phyloP scores from a whole-genome alignment of 23 tunicate genomes.

The Corella eumyota region DNA sequence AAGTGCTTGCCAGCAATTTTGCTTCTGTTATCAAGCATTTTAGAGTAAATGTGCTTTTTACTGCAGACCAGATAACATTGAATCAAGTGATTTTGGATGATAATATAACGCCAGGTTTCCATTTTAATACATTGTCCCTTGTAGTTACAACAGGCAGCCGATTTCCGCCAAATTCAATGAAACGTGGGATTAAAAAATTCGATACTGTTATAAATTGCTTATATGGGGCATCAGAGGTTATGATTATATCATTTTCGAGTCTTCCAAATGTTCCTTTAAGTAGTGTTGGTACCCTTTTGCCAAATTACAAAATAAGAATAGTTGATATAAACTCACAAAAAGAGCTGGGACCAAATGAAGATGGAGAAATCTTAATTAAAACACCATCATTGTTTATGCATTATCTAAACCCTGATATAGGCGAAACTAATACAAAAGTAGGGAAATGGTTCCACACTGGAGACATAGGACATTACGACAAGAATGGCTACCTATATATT shows the following conservation, averaged over 20 bases:
- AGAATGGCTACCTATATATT: conserved; percentile 26
- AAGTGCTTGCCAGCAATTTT: too few species aligned
- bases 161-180: neutral
- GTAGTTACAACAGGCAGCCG: neutral
- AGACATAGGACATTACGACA: conserved; percentile 47
- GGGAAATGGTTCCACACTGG: conserved; percentile 56
- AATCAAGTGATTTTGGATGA: too few species aligned
- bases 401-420: conserved; percentile 20
- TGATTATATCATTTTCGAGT: neutral
- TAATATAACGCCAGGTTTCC: too few species aligned
- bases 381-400: conserved; percentile 35
- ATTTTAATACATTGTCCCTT: neutral
- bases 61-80: too few species aligned
- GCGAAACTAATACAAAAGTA: conserved; percentile 9
- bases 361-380: conserved; percentile 34
- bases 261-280: neutral
- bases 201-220: neutral
- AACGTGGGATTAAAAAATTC: neutral
- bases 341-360: conserved; percentile 28
- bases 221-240: neutral
- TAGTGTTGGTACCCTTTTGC: conserved; percentile 1
- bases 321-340: conserved; percentile 28
- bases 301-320: conserved; percentile 1
- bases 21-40: too few species aligned
- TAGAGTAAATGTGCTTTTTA: too few species aligned